phyloP scores from a whole-genome alignment of 2,888 invertebrate species.

The Azorinus chamasolen region DNA sequence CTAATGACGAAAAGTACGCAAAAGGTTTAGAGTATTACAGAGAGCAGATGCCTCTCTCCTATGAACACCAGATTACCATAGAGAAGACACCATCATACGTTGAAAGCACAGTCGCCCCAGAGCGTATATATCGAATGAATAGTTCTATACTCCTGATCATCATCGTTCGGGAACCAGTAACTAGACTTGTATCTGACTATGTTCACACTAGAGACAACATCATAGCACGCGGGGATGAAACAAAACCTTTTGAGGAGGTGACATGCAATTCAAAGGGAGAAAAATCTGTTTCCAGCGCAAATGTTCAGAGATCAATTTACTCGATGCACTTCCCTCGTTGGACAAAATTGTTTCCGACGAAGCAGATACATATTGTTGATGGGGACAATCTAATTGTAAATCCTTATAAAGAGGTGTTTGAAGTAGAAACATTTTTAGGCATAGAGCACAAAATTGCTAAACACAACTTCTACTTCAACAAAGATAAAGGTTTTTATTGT shows the following conservation, averaged over 20 bases:
- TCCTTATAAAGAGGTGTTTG: slow-evolving; percentile 75
- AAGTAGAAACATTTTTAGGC: slow-evolving; percentile 79
- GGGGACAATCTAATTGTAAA: slow-evolving; percentile 76
- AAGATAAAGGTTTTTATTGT: no score
- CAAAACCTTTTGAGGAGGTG: slow-evolving; percentile 83
- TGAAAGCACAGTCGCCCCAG: slow-evolving; percentile 97
- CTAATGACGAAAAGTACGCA: slow-evolving; percentile 93
- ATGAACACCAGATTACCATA: slow-evolving; percentile 96
- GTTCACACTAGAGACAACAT: slow-evolving; percentile 91
- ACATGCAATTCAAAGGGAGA: slow-evolving; percentile 82
- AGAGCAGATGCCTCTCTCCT: slow-evolving; percentile 95
- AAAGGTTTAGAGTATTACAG: slow-evolving; percentile 97
- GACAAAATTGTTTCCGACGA: slow-evolving; percentile 96
- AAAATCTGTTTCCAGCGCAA: slow-evolving; percentile 85
- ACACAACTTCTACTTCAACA: no score
- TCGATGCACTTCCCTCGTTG: slow-evolving; percentile 93
- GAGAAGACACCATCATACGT: slow-evolving; percentile 99
- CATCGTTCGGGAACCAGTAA: slow-evolving; percentile 98
- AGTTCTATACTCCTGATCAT: slow-evolving; percentile 94
- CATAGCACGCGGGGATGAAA: slow-evolving; percentile 61
- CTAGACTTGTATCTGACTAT: slow-evolving; percentile 98
- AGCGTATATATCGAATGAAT: slow-evolving; percentile 97
- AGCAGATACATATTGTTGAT: slow-evolving; percentile 97
- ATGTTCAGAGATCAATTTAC: slow-evolving; percentile 83
- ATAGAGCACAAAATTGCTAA: slow-evolving; percentile 71